These are phyloP conservation scores for Leptopilina clavipes DNA, from an alignment of 1,140 invertebrate species.

Conservation along the genomic window DNA sequence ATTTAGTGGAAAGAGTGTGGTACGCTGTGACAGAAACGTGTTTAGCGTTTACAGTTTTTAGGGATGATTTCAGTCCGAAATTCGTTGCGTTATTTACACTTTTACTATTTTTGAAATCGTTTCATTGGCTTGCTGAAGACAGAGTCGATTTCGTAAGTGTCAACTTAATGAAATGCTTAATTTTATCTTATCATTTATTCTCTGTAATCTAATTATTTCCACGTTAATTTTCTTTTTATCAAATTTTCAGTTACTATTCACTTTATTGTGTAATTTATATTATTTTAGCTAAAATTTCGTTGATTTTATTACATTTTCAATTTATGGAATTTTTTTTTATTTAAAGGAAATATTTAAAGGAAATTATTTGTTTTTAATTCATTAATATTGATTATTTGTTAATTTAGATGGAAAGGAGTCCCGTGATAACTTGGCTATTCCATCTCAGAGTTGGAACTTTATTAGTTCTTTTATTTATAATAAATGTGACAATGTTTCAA, in stretches of 20 bases:
- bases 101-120: slow-evolving; percentile 97
- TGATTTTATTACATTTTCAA: no score
- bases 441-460: slow-evolving; percentile 94
- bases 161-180: not conserved
- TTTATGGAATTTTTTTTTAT: no score
- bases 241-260: no score
- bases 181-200: slow-evolving; percentile 8
- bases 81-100: slow-evolving; percentile 99
- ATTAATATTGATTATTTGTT: slow-evolving; percentile 37
- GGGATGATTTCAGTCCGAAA: slow-evolving; percentile 99
- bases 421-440: slow-evolving; percentile 96
- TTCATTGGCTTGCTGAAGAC: slow-evolving; percentile 99
- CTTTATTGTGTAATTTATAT: no score
- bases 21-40: slow-evolving; percentile 99
- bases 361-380: no score
- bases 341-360: no score
- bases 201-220: no score
- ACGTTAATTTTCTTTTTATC: no score
- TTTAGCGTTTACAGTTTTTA: slow-evolving; percentile 98
- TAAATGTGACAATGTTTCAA: slow-evolving; percentile 93
- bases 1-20: slow-evolving; percentile 98
- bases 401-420: slow-evolving; percentile 98
- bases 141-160: slow-evolving; percentile 97
- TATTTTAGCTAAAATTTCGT: no score
- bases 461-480: slow-evolving; percentile 84